phyloP scores from a whole-genome alignment of 2,888 invertebrate genomes.

The Drosophila lacicola region DNA sequence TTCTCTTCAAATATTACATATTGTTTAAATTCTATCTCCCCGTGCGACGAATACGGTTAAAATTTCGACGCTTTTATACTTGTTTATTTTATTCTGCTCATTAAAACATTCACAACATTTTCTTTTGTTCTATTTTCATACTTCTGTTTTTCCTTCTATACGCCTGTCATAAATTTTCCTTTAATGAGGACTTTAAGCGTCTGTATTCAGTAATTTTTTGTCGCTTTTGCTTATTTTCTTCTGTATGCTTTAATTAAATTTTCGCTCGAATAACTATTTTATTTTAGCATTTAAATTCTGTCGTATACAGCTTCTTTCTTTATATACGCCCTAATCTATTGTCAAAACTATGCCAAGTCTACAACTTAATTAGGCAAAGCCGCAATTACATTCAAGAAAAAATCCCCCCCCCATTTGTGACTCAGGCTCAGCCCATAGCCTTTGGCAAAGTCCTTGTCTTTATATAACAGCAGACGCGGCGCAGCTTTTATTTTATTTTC shows the following conservation, averaged over 20 bases:
- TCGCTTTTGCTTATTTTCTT: neutral
- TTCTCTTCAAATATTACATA: neutral
- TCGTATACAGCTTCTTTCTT: neutral
- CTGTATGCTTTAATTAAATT: neutral
- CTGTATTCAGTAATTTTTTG: neutral
- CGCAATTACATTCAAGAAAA: constrained; percentile 41
- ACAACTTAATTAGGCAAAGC: constrained; percentile 56
- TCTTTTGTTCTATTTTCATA: too few relatives aligned
- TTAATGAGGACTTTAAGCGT: too few relatives aligned
- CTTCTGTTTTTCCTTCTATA: too few relatives aligned
- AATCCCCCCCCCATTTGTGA: constrained; percentile 11
- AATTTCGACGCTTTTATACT: too few relatives aligned
- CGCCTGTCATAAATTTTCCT: too few relatives aligned
- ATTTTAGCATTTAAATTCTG: constrained; percentile 7
- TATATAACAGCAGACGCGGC: constrained; percentile 24
- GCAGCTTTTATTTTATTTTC: constrained; percentile 4
- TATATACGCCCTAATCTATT: constrained; percentile 17
- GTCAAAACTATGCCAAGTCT: constrained; percentile 49
- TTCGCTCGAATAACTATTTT: neutral
- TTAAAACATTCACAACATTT: too few relatives aligned
- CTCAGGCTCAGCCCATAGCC: constrained; percentile 24
- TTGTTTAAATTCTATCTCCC: too few relatives aligned
- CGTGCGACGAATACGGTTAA: too few relatives aligned
- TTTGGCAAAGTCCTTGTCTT: constrained; percentile 22
- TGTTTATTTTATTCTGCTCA: too few relatives aligned